Evolutionary conservation across 1,140 invertebrate genomes (phyloP).

Genomic region (Drosophila ficusphila): DNA sequence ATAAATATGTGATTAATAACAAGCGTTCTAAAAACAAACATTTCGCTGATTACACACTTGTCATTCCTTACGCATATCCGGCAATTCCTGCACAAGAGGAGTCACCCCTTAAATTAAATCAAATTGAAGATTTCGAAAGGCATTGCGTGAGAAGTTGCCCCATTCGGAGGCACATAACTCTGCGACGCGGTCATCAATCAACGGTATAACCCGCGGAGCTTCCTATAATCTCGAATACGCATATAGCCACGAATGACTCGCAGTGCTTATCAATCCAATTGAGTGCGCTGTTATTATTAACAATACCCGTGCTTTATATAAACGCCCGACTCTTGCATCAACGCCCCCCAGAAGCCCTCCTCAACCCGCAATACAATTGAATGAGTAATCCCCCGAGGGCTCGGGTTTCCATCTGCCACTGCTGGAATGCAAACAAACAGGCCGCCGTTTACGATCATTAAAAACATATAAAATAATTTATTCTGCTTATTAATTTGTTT

Average conservation of each 20-base stretch:
- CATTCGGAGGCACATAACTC: conserved; percentile 13
- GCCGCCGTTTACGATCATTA: conserved; percentile 62
- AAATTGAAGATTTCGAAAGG: conserved; percentile 44
- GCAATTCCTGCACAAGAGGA: background rate
- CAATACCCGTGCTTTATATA: conserved; percentile 73
- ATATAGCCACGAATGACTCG: conserved; percentile 16
- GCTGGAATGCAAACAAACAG: conserved; percentile 28
- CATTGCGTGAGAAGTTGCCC: conserved; percentile 34
- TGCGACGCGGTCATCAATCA: conserved; percentile 58
- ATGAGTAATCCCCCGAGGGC: conserved; percentile 56
- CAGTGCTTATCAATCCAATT: conserved; percentile 69
- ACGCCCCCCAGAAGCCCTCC: conserved; percentile 18
- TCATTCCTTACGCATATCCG: background rate
- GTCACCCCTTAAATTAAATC: conserved; percentile 51
- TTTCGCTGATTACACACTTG: background rate
- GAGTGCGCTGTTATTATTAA: conserved; percentile 72
- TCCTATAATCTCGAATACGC: conserved; percentile 6
- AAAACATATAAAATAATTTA: conserved; percentile 83
- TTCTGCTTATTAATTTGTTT: conserved; percentile 81
- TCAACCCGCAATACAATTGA: conserved; percentile 14
- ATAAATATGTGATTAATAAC: too few species aligned
- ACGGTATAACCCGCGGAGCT: conserved; percentile 5
- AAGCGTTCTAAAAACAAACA: background rate
- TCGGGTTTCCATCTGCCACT: conserved; percentile 45
- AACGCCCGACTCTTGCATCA: conserved; percentile 37